Evolutionary conservation across 2,888 invertebrate genomes (phyloP), one percentile per base, ranked within the genome.

Genomic region (Melieria omissa): DNA sequence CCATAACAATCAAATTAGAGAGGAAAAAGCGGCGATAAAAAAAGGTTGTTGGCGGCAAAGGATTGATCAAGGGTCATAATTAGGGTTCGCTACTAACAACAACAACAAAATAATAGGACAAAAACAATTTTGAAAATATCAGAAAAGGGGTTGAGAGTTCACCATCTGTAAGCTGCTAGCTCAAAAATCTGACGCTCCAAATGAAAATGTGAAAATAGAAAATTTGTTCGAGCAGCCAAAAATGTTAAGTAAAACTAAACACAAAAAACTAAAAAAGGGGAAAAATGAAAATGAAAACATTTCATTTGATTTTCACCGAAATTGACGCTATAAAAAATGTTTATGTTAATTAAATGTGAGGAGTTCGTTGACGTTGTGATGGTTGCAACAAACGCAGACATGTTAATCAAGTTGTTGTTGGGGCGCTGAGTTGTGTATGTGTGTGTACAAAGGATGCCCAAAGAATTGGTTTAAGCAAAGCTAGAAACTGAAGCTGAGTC

Each of bases 291-390:
- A 54, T 8, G 61, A 8, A 62, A 62, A n/a, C 54, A 46, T 69
- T 69, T 69, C 45, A 63, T 69, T 69, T 62, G 69, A 69, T 69
- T 69, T 54, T 63, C 55, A 63, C 63, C 69, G 63, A 62, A 67
- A 69, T 62, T 69, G 55, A 55, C 62, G 67, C 10, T 63, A 54
- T 69, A 69, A 69, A 52, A 62, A 69, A 69, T 69, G 10, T 69
- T 69, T 54, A 63, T 63, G 69, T 63, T 69, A 69, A 69, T 69
- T 55, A 69, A 63, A 62, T 62, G 29, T 29, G 29, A 29, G 29
- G 29, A 29, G 29, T 29, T 29, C 29, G 29, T 29, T 29, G 29
- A 29, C 29, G 29, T 29, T 29, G 29, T 29, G 29, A 3, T 29
- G 29, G 29, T 29, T 29, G 29, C 29, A 29, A 29, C 29, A 29